Percentiles rank a stretch among this genome's conserved stretches.
Conservation (phyloP, 2,888 invertebrate species). For the Vandiemenella viatica region DNA sequence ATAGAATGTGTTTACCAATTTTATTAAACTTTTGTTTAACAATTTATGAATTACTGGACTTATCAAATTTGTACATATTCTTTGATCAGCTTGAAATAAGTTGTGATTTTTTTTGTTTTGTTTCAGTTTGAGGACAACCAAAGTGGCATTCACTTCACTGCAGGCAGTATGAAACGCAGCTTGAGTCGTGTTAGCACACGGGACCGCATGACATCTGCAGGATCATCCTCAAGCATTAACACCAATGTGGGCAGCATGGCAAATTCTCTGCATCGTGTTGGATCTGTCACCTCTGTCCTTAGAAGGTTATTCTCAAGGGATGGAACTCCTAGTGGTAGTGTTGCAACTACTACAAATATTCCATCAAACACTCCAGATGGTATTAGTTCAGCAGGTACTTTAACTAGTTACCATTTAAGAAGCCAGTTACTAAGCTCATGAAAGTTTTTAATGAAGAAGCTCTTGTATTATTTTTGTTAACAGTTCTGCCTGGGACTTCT, state of each 20-base stretch:
- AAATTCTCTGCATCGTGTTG: conserved; percentile 50
- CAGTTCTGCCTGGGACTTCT: too few relatives aligned
- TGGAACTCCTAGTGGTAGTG: conserved; percentile 28
- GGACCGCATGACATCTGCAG: conserved; percentile 23
- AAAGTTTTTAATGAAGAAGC: too few relatives aligned
- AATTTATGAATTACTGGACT: too few relatives aligned
- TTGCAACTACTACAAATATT: neutral
- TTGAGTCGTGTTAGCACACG: conserved; percentile 20
- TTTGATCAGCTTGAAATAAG: too few relatives aligned
- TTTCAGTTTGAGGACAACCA: conserved; percentile 40
- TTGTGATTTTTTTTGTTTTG: neutral
- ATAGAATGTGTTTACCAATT: too few relatives aligned
- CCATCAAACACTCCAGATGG: too few relatives aligned
- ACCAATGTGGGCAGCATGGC: conserved; percentile 25
- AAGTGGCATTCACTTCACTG: conserved; percentile 60
- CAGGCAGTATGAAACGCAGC: conserved; percentile 32
- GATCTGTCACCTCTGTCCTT: conserved; percentile 62
- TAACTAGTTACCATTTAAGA: too few relatives aligned
- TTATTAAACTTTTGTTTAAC: too few relatives aligned
- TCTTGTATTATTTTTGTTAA: too few relatives aligned
- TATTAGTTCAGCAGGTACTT: too few relatives aligned
- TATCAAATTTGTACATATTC: too few relatives aligned
- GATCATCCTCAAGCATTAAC: conserved; percentile 28
- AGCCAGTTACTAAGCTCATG: too few relatives aligned
- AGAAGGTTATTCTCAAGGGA: conserved; percentile 64